Evolutionary conservation across 2,113 vertebrate species (phyloP), one percentile per base, ranked within the genome.

Genomic region (Nannobrachium achirus): DNA sequence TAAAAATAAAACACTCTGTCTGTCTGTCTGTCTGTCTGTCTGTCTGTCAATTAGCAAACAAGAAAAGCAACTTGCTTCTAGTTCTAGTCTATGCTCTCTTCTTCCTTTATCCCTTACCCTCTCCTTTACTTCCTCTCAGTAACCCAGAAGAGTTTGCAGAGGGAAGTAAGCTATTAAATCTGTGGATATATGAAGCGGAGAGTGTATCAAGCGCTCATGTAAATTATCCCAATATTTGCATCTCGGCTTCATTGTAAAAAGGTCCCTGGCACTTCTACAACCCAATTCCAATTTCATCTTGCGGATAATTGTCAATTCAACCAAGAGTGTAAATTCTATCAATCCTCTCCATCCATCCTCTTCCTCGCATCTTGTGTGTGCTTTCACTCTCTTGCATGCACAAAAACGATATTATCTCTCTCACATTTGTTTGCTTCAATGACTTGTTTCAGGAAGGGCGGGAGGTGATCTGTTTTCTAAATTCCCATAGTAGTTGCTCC

Each of bases 151-250:
- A 81, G 60, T 33, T 64, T 86, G 75, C 25, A 8, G 74, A 2
- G 66, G 56, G 73, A 83, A 82, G 73, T 63, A 77, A 71, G 58
- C 72, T 81, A 81, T 82, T 83, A 83, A 86, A 87, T 83, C 73
- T 56, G 58, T 79, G 64, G 78, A 75, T 83, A 82, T 79, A 79
- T 76, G 74, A 86, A 71, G 73, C 76, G 79, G 41, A 57, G 52
- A 72, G 68, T 63, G 46, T 52, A 81, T 79, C 72, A 86, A 73
- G 73, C 39, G 6, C 62, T 75, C 77, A 71, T 77, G 76, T 83
- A 85, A 86, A 89, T 88, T 73, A 85, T 87, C 52, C 67, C 56
- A 84, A 84, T 85, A 87, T 86, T 88, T 88, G 79, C 83, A 87
- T 81, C 46, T 68, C 50, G 68, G 73, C 76, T 82, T 84, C 61